Conservation (phyloP, 2,888 invertebrate species). For the Pollenia labialis region DNA sequence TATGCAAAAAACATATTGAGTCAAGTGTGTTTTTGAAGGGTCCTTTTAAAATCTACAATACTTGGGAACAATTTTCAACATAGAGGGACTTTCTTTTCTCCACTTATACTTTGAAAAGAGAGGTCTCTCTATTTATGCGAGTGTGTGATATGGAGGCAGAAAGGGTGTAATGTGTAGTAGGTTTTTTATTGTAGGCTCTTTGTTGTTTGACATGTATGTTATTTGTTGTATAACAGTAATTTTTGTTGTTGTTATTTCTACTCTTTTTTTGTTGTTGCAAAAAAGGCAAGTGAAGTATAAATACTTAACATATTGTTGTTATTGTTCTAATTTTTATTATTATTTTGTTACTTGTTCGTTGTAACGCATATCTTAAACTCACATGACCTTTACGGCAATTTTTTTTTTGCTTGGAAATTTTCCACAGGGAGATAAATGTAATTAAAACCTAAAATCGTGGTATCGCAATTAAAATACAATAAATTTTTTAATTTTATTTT, state of each 20-base stretch:
- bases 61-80: slow-evolving; percentile 50
- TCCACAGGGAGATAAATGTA: slow-evolving; percentile 24
- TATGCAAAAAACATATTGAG: slow-evolving; percentile 65
- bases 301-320: slow-evolving; percentile 71
- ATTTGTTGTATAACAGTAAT: slow-evolving; percentile 45
- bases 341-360: slow-evolving; percentile 27
- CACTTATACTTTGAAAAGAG: slow-evolving; percentile 6
- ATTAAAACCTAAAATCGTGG: slow-evolving; percentile 51
- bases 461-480: slow-evolving; percentile 46
- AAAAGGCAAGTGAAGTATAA: slow-evolving; percentile 61
- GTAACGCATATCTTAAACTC: slow-evolving; percentile 64
- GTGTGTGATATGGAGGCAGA: too few relatives aligned
- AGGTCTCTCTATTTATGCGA: not conserved
- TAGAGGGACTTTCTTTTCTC: slow-evolving; percentile 16
- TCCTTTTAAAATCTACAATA: slow-evolving; percentile 63
- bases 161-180: not conserved
- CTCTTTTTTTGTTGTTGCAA: slow-evolving; percentile 12
- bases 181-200: slow-evolving; percentile 36
- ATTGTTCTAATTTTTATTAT: slow-evolving; percentile 67
- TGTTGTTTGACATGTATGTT: slow-evolving; percentile 21
- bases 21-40: slow-evolving; percentile 64
- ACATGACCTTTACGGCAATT: slow-evolving; percentile 61
- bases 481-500: slow-evolving; percentile 5
- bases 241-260: slow-evolving; percentile 30
- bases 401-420: slow-evolving; percentile 30